Base-by-base conservation (phyloP, 2,113 vertebrate genomes). In the Malurus elegans region DNA sequence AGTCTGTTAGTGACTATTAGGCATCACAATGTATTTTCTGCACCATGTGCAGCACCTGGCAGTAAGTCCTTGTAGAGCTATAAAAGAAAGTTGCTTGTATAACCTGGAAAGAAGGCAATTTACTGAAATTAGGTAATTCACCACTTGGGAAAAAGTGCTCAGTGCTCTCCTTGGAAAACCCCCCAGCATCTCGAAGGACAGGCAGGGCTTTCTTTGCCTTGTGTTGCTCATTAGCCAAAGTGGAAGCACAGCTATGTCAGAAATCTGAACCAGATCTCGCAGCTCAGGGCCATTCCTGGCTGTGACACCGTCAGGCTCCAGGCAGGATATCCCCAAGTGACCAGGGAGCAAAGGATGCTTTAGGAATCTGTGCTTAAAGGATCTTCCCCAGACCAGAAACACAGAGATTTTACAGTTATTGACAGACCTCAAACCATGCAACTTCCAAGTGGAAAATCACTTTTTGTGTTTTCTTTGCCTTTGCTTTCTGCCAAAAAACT, bases 121-220 rank as follows among this genome's bases (percentile, higher is more conserved):
- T 93, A 93, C 93, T 90, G 95, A 95, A 96, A 95, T 93, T 67
- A 93, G 85, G 90, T 95, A 91, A 97, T 78, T 95, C 60, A 80
- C 66, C 88, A 47, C 93, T 71, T 70, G 94, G 90, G 94, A 74
- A 71, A 65, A 88, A 89, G 45, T 13, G n/a, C 23, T 88, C 66
- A 62, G 54, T 73, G 50, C 66, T 88, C 54, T 79, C 56, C 53
- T 79, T 86, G 85, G 90, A 94, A 95, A 91, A 74, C 15, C 66
- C 87, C n/a, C 58, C 34, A 38, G 51, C 14, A 70, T 17, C 42
- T 88, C 58, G 32, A n/a, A 73, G 50, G 81, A 64, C 64, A 73
- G 42, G 11, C 56, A 82, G 45, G 67, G 21, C 40, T 48, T 38
- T 42, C 51, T 89, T 42, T 67, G n/a, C 72, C 65, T 61, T 23